Percentiles rank a stretch among this genome's conserved stretches.
Conservation (phyloP, 2,113 vertebrate genomes). For the Catharus minimus region DNA sequence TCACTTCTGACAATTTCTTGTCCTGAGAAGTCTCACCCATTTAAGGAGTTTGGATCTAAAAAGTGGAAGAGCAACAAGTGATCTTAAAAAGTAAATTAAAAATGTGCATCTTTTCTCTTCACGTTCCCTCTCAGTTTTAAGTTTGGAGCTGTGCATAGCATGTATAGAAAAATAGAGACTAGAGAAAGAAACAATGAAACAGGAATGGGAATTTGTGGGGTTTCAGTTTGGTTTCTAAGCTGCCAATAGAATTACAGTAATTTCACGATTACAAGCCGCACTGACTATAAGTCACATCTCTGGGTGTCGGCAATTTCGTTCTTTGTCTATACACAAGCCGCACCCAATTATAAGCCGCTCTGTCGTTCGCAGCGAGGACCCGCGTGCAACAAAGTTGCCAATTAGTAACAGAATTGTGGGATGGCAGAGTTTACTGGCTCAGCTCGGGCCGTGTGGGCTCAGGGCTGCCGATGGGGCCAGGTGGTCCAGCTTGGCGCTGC, state of each 20-base stretch:
- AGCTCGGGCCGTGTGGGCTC: no score
- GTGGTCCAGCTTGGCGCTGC: no score
- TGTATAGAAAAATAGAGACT: neutral
- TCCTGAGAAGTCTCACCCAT: neutral
- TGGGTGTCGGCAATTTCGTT: no score
- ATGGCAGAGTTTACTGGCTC: no score
- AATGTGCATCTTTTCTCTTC: neutral
- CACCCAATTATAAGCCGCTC: no score
- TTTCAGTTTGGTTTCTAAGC: neutral
- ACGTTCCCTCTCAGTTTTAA: neutral
- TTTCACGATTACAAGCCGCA: no score
- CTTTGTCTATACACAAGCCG: no score
- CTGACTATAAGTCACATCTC: no score
- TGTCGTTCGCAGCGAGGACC: no score
- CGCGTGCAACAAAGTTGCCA: no score
- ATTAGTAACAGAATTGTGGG: no score
- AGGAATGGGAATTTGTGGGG: accelerated
- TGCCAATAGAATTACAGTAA: neutral
- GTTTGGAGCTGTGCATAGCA: accelerated
- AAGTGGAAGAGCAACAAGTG: neutral
- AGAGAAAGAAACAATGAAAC: neutral
- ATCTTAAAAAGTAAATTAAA: neutral
- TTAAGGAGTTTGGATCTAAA: neutral
- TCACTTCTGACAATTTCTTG: neutral
- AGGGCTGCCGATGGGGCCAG: no score